Evolutionary conservation across 2,113 vertebrate species (phyloP), one percentile per base, ranked within the genome.

Genomic region (Castor canadensis): DNA sequence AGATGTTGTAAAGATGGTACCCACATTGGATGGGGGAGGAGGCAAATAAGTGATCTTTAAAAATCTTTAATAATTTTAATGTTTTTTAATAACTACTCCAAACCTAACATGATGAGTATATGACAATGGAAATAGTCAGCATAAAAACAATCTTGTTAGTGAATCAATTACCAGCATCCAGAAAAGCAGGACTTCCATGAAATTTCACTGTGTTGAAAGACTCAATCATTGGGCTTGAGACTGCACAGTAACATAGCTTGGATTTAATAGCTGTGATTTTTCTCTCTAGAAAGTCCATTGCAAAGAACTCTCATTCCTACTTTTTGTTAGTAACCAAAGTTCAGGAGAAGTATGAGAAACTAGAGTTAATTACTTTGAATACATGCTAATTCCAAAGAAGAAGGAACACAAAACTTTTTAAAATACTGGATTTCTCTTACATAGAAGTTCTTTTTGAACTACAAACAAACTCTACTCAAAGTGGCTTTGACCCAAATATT

Each of bases 1-100:
- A 43, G 89, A 81, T 93, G 58, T 93, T 97, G 89, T 89, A 75
- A 95, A 92, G 90, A 85, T 2, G 8, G 35, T 88, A 15, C 52
- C 60, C 87, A 40, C 47, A 35, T 5, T 75, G 35, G 12, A 0
- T 0, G 5, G 30, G 32, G 43, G 35, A 56, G 28, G 38, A 47
- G 4, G 38, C 4, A 49, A 52, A 56, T 7, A 11, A 43, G 8
- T 89, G n/a, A 49, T 43, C 20, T 77, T 85, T 43, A 91, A 77
- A 6, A 66, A 54, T 54, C 38, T 77, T 73, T 66, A n/a, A 60
- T 28, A 73, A 67, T 40, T 52, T 81, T 69, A 60, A 49, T 30
- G 22, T n/a, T 7, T 60, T 30, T 62, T 28, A 62, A 62, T 8
- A 30, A 62, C 30, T 62, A 6, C 28, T 62, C 30, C 24, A 62